Evolutionary conservation across 1,140 invertebrate species (phyloP).

Genomic region (Nixonia krombeini): DNA sequence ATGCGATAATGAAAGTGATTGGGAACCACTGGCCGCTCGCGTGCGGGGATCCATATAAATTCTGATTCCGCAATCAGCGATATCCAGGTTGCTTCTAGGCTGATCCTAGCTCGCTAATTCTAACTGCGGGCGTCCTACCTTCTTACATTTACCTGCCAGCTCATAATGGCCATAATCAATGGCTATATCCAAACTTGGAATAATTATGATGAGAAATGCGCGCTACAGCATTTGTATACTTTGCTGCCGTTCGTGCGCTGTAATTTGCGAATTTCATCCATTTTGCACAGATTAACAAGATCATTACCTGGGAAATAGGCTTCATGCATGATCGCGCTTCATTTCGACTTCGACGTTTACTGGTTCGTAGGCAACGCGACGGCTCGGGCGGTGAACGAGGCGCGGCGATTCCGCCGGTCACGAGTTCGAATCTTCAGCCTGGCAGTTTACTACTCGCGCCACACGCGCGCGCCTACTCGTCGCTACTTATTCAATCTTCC

Average conservation of each 20-base stretch:
- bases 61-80: slow-evolving; percentile 70
- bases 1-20: slow-evolving; percentile 45
- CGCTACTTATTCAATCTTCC: no score
- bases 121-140: slow-evolving; percentile 60
- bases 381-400: no score
- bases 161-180: slow-evolving; percentile 68
- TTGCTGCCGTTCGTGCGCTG: slow-evolving; percentile 13
- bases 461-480: no score
- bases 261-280: neutral
- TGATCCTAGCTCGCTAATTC: slow-evolving; percentile 68
- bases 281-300: no score
- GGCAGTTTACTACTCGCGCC: no score
- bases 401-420: no score
- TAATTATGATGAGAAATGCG: slow-evolving; percentile 66
- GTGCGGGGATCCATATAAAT: slow-evolving; percentile 70
- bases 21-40: slow-evolving; percentile 63
- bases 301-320: no score
- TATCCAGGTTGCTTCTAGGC: slow-evolving; percentile 68
- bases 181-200: slow-evolving; percentile 62
- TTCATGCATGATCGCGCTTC: no score
- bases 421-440: no score
- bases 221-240: slow-evolving; percentile 15
- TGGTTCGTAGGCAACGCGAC: no score
- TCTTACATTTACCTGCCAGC: slow-evolving; percentile 68
- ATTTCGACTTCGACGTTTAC: no score